Evolutionary conservation across 1,140 invertebrate genomes (phyloP).

Genomic region (Calycopis cecrops): DNA sequence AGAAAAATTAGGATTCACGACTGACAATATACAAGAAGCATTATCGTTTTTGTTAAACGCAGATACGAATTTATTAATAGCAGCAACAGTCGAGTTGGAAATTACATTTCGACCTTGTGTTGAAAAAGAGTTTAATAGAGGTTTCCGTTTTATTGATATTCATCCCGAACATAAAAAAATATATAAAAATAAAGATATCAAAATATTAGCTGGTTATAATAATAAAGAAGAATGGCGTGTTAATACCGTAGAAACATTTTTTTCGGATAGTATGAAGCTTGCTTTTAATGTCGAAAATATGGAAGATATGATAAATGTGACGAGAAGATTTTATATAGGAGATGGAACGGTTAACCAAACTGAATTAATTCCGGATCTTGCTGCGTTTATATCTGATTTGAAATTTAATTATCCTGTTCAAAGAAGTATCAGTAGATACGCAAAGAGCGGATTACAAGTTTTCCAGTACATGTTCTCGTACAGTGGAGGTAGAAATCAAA

Average conservation of each 20-base stretch:
- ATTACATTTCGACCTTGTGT: background rate
- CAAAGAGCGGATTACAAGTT: conserved; percentile 23
- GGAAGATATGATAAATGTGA: conserved; percentile 17
- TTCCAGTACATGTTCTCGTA: conserved; percentile 36
- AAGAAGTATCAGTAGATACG: conserved; percentile 23
- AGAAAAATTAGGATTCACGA: background rate
- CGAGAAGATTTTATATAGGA: conserved; percentile 32
- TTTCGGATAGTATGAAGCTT: background rate
- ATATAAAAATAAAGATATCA: conserved; percentile 20
- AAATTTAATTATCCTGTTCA: conserved; percentile 24
- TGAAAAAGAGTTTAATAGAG: background rate
- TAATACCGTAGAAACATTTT: background rate
- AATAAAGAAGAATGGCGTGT: conserved; percentile 21
- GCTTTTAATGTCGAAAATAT: conserved; percentile 13
- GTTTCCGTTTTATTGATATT: conserved; percentile 18
- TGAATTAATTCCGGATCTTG: conserved; percentile 15
- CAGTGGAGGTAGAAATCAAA: conserved; percentile 26
- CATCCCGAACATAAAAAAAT: conserved; percentile 20
- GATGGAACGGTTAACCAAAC: conserved; percentile 21
- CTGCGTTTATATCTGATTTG: conserved; percentile 30
- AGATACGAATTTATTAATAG: background rate
- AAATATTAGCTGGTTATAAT: conserved; percentile 26
- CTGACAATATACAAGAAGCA: background rate
- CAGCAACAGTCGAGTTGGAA: background rate
- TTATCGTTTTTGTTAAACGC: background rate